Conservation (phyloP, 2,113 vertebrate genomes). For the Nematolebias whitei region DNA sequence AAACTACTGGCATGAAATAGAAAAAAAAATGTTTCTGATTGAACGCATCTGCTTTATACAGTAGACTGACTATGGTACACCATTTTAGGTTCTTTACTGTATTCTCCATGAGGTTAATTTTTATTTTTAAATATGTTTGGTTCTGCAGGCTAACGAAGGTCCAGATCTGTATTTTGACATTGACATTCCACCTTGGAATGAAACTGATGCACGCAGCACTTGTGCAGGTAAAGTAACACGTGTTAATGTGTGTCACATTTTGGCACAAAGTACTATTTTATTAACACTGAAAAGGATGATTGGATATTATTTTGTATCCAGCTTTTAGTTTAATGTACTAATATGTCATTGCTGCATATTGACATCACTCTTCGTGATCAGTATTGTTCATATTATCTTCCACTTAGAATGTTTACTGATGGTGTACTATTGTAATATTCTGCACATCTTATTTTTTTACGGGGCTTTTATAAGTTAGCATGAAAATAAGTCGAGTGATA, state of each 20-base stretch:
- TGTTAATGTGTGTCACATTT: neutral
- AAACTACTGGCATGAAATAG: neutral
- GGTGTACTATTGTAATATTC: neutral
- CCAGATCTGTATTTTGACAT: constrained; percentile 87
- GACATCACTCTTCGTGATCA: too few relatives aligned
- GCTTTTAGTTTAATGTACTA: neutral
- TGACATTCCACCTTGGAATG: constrained; percentile 85
- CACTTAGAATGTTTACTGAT: neutral
- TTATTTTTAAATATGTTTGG: neutral
- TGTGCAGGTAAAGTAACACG: constrained; percentile 78
- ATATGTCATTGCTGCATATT: too few relatives aligned
- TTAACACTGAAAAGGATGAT: too few relatives aligned
- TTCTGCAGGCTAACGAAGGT: constrained; percentile 79
- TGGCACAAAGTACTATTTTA: too few relatives aligned
- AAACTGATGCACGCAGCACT: constrained; percentile 70
- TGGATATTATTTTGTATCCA: neutral
- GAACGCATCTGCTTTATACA: neutral
- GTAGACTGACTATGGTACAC: neutral
- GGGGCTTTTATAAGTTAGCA: neutral
- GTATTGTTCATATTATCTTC: too few relatives aligned
- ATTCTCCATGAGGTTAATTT: neutral
- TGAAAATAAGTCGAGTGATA: neutral
- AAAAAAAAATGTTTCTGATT: neutral
- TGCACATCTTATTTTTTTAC: neutral
- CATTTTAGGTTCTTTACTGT: constrained; percentile 27